These are phyloP conservation scores for Gortyna flavago DNA, from an alignment of 2,888 invertebrate genomes.

Conservation along the genomic window DNA sequence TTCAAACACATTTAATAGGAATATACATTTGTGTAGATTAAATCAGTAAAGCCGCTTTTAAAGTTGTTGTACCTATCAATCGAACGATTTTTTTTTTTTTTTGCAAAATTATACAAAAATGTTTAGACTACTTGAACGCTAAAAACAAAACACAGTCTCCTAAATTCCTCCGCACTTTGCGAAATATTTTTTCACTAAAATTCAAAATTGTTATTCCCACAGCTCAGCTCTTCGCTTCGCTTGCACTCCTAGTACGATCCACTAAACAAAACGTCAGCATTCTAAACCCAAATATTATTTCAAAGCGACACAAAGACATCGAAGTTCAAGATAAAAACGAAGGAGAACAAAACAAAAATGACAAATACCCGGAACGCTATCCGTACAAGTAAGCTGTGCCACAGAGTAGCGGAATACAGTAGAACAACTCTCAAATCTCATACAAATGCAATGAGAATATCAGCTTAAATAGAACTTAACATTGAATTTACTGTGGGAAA, in stretches of 20 bases:
- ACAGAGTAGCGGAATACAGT: constrained; percentile 7
- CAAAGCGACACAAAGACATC: constrained; percentile 48
- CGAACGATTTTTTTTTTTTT: too few species aligned
- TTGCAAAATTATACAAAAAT: not conserved
- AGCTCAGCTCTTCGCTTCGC: not conserved
- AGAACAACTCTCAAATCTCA: not conserved
- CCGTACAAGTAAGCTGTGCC: constrained; percentile 35
- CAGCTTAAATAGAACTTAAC: not conserved
- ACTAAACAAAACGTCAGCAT: constrained; percentile 34
- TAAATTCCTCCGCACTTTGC: not conserved
- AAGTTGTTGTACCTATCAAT: not conserved
- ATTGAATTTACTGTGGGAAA: not conserved
- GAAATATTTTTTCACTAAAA: not conserved
- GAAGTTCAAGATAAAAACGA: constrained; percentile 54
- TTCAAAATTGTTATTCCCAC: constrained; percentile 25
- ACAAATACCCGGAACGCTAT: constrained; percentile 61
- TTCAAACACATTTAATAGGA: too few species aligned
- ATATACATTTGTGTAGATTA: too few species aligned
- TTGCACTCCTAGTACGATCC: constrained; percentile 19
- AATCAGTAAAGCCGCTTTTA: not conserved
- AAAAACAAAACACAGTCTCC: not conserved
- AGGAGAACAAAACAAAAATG: constrained; percentile 61
- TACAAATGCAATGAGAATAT: not conserved
- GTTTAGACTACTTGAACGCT: not conserved
- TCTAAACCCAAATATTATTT: constrained; percentile 51